Evolutionary conservation across 2,888 invertebrate species (phyloP).

Genomic region (Brachynemurus nebulosus): DNA sequence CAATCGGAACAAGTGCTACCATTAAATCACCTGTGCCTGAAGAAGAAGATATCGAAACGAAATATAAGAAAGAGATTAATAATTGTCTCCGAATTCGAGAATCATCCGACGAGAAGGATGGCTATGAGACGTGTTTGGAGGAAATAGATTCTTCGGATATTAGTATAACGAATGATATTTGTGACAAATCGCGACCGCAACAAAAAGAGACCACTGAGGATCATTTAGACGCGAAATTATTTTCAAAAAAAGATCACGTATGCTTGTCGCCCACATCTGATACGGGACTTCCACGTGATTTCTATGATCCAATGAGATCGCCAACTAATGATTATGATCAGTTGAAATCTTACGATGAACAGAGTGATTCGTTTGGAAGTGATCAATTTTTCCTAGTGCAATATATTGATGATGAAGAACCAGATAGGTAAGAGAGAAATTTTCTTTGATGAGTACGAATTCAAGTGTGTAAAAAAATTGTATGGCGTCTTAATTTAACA

Average conservation of each 20-base stretch:
- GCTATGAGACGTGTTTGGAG: constrained; percentile 48
- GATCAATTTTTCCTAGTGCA: constrained; percentile 32
- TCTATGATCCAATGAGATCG: no score
- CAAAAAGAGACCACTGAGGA: constrained; percentile 14
- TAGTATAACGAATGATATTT: not conserved
- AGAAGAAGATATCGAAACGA: constrained; percentile 4
- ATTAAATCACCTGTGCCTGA: not conserved
- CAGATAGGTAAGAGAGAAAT: constrained; percentile 22
- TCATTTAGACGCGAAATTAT: constrained; percentile 11
- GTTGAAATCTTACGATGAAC: constrained; percentile 24
- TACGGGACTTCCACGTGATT: no score
- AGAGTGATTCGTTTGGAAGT: constrained; percentile 19
- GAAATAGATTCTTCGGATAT: constrained; percentile 38
- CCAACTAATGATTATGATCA: constrained; percentile 24
- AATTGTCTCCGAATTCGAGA: constrained; percentile 5
- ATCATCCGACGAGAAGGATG: constrained; percentile 28
- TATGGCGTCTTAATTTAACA: no score
- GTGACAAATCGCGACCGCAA: constrained; percentile 8
- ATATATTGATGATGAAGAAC: constrained; percentile 19
- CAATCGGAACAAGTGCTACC: not conserved
- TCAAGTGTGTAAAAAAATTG: no score
- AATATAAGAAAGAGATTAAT: constrained; percentile 8
- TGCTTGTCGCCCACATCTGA: constrained; percentile 19
- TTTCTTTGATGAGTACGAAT: no score
- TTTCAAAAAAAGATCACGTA: constrained; percentile 21